Base-by-base conservation (phyloP, 2,888 invertebrate species). In the Cordilura impudica region DNA sequence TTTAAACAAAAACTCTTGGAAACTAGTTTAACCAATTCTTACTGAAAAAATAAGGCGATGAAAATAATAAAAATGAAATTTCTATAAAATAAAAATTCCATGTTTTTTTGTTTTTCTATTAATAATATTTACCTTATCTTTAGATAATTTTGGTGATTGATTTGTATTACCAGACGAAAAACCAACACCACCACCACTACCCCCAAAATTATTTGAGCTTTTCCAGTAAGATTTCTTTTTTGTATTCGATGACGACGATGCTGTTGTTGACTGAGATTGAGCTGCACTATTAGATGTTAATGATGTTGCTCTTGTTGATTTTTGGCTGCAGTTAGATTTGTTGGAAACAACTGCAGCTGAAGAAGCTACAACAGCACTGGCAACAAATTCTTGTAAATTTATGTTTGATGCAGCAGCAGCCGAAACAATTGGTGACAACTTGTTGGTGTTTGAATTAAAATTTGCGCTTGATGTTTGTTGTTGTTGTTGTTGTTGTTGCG, bases 141-240 rank as follows among this genome's bases (percentile, higher is more conserved):
- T 53, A n/a, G 56, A 26, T 18, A 47, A 53, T 26, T 39, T 65
- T 10, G 60, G 29, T 0, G 79, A 72, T 12, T 54, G 56, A 5
- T 14, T 35, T 43, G 35, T 31, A 8, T 19, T 71, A 14, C 39
- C 23, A n/a, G 47, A 26, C 18, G 51, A 54, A 45, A 14, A 65
- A 35, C 14, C 60, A 16, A n/a, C 35, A n/a, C 12, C 35, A 39
- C 4, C 12, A n/a, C 12, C 51, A 2, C 54, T 29, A 29, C 43
- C 29, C 14, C 12, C 4, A 21, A n/a, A 10, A 8, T 14, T 51
- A 23, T 72, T 72, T 23, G 65, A 65, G 54, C 63, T 77, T 73
- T 80, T 77, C 72, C 63, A 77, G 51, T 47, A 26, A 16, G 51
- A 53, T 67, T 75, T 72, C 54, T 63, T 79, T 63, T 72, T 75